Percentiles rank a stretch among this genome's conserved stretches.
These are phyloP conservation scores for Pitta sordida DNA, from an alignment of 2,113 vertebrate species.

Conservation along the genomic window DNA sequence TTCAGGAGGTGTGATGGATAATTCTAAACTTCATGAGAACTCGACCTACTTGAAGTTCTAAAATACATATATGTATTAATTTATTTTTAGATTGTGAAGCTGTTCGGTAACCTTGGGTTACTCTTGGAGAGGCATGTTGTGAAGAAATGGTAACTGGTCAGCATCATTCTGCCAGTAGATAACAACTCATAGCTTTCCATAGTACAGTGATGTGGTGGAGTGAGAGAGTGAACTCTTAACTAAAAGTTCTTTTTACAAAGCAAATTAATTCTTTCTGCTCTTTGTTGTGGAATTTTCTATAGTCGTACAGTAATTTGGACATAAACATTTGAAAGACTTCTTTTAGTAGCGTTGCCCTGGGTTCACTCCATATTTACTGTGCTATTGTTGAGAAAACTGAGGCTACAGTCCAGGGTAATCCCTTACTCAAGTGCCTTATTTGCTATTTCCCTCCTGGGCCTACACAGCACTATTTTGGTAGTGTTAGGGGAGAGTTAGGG, in stretches of 20 bases:
- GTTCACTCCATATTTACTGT: background rate
- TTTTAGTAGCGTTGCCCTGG: background rate
- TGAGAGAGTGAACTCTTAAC: background rate
- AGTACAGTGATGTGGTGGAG: background rate
- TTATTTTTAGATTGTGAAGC: background rate
- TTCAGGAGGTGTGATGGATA: background rate
- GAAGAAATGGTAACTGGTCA: background rate
- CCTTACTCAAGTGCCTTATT: background rate
- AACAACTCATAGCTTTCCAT: background rate
- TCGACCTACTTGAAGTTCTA: background rate
- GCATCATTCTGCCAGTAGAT: background rate
- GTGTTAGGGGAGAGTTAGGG: background rate
- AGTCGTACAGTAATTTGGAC: background rate
- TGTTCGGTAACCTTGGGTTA: background rate
- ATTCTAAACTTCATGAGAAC: background rate
- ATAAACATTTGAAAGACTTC: background rate
- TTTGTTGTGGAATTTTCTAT: background rate
- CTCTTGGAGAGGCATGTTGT: background rate
- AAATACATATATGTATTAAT: background rate
- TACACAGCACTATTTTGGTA: background rate
- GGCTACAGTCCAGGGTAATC: background rate
- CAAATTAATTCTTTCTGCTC: background rate
- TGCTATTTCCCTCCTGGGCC: background rate
- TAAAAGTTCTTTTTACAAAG: background rate
- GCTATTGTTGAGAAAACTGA: background rate